Percentiles rank a stretch among this genome's conserved stretches.
phyloP scores from a whole-genome alignment of 53 echinoderm and acorn worm species.

The Paracentrotus lividus region DNA sequence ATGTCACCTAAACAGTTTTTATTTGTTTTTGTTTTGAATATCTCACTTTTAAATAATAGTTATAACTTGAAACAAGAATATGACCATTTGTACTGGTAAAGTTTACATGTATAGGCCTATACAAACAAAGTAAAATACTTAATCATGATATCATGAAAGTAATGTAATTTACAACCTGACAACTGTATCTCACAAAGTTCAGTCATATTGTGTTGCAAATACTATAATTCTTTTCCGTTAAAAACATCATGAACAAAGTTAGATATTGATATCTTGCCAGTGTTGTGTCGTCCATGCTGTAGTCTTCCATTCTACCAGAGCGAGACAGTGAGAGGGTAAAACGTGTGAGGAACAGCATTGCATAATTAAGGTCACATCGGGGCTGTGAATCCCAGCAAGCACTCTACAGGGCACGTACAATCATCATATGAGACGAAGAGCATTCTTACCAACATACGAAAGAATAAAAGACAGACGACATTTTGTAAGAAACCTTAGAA shows the following conservation, averaged over 20 bases:
- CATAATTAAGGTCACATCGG: constrained; percentile 54
- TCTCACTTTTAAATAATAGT: too few relatives aligned
- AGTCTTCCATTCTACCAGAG: neutral
- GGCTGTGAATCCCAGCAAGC: neutral
- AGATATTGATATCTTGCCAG: neutral
- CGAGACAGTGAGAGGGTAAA: neutral
- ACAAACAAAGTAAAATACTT: too few relatives aligned
- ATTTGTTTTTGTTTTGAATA: too few relatives aligned
- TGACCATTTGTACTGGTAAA: too few relatives aligned
- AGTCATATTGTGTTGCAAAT: neutral
- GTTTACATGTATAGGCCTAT: too few relatives aligned
- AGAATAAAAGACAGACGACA: neutral
- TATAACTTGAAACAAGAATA: too few relatives aligned
- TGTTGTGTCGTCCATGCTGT: too few relatives aligned
- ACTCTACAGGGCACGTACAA: constrained; percentile 35
- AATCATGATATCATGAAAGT: too few relatives aligned
- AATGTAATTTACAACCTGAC: neutral
- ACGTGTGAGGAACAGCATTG: neutral
- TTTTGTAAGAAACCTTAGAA: constrained; percentile 9
- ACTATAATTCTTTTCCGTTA: neutral
- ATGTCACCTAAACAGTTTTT: too few relatives aligned
- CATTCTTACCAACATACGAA: neutral
- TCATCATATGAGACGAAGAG: neutral
- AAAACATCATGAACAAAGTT: neutral
- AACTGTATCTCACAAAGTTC: neutral